Evolutionary conservation across 2,113 vertebrate species (phyloP).

Genomic region (Anser brachyrhynchus): DNA sequence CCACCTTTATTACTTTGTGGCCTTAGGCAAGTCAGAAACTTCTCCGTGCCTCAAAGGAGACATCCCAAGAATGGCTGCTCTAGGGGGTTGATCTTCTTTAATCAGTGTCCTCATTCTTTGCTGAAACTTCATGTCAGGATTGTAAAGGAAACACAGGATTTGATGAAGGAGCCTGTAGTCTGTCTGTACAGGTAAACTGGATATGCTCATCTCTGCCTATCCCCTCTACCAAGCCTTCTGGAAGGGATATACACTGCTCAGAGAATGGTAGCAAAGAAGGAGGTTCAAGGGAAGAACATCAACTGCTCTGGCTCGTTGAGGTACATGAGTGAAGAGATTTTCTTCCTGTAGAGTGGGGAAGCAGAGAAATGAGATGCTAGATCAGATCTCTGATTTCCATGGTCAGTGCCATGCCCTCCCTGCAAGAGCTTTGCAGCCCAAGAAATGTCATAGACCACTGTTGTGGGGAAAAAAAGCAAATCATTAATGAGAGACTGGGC

Average conservation of each 20-base stretch:
- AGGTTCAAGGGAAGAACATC: neutral
- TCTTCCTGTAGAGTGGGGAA: neutral
- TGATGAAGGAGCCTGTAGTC: neutral
- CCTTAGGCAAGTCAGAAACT: neutral
- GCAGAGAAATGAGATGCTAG: neutral
- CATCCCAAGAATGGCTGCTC: neutral
- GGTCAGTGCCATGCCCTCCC: neutral
- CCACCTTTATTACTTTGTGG: neutral
- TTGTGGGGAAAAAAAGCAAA: neutral
- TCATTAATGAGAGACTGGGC: neutral
- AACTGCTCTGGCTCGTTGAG: neutral
- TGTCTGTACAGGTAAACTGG: neutral
- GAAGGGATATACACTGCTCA: neutral
- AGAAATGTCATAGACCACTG: neutral
- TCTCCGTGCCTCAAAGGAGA: neutral
- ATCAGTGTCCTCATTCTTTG: neutral
- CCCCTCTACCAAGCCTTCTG: neutral
- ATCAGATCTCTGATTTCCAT: neutral
- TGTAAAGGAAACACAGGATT: neutral
- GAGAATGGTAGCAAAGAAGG: neutral
- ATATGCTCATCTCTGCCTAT: neutral
- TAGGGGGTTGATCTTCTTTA: neutral
- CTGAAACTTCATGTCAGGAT: neutral
- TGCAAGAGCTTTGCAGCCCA: neutral
- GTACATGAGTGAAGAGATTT: neutral